These are phyloP conservation scores for Nebria salina DNA, from an alignment of 2,888 invertebrate species.

Conservation along the genomic window DNA sequence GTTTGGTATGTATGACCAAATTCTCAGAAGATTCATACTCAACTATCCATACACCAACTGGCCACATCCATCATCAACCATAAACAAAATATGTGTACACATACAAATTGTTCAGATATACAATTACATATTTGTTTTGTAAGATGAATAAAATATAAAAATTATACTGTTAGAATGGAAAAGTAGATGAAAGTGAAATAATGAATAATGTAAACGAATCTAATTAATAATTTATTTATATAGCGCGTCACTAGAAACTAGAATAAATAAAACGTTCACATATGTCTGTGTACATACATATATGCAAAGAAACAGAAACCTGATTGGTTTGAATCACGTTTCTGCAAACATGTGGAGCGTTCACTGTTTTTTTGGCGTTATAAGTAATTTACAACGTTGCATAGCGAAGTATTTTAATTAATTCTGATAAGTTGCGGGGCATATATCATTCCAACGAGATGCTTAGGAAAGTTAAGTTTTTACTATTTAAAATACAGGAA, in stretches of 20 bases:
- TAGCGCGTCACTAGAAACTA: too few species aligned
- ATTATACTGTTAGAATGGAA: too few species aligned
- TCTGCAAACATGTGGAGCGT: too few species aligned
- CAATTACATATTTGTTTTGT: too few species aligned
- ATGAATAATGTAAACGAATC: neutral
- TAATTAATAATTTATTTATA: neutral
- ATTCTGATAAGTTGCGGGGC: conserved; percentile 45
- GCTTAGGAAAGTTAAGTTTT: conserved; percentile 41
- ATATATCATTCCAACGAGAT: conserved; percentile 46
- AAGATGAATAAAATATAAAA: too few species aligned
- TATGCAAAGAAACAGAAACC: neutral
- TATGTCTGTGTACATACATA: neutral
- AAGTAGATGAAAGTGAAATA: too few species aligned
- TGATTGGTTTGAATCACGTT: neutral
- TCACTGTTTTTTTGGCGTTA: conserved; percentile 8
- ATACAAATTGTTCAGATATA: too few species aligned
- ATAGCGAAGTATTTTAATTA: conserved; percentile 44
- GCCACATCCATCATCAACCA: neutral
- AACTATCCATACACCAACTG: neutral
- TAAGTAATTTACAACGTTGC: conserved; percentile 43
- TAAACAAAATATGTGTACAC: neutral
- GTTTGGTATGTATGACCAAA: neutral
- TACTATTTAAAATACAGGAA: conserved; percentile 45
- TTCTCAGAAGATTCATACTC: neutral
- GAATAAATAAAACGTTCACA: neutral